Base-by-base conservation (phyloP, 2,797 vertebrate genomes). In the Allobates femoralis region DNA sequence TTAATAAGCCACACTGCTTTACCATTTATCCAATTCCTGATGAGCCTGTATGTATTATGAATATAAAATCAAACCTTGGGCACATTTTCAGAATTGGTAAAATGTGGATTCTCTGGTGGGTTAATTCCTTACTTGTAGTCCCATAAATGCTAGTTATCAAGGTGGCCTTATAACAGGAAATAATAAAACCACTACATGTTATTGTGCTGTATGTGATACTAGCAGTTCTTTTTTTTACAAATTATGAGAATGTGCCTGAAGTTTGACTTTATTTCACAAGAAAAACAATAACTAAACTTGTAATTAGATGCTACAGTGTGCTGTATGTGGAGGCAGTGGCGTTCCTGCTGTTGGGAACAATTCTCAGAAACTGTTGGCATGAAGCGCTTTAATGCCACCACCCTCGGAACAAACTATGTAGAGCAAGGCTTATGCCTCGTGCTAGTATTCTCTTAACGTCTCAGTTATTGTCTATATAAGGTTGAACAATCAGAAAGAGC, bases 361-460 rank as follows among this genome's bases (percentile, higher is more conserved):
- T 74, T 74, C 71, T 74, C 71, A 74, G 71, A 74, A 74, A 74
- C 41, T n/a, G 41, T 46, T 74, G 71, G 71, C 71, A 50, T 46
- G n/a, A 50, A 73, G 50, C 4, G 14, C 15, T 74, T 46, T 46
- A 26, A n/a, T 74, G 71, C 71, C 71, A 50, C 23, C 41, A 23
- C 71, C 71, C 41, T 74, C 50, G 71, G 71, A 74, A 74, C 37
- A 74, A 50, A n/a, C 23, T 74, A 41, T 53, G n/a, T 78, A 78
- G 26, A 26, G 56, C 37, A 56, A 56, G 34, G 21, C 55, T 16
- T 74, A 50, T 50, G 71, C 50, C 71, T 15, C 37, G 71, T 74
- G 37, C 71, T n/a, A 73, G 41, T 0, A 26, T 74, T 74, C 46
- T 50, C 41, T n/a, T 46, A n/a, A 46, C 23, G 26, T 46, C 37